Base-by-base conservation (phyloP, 2,797 vertebrate genomes). In the Leptatherina wallacei region DNA sequence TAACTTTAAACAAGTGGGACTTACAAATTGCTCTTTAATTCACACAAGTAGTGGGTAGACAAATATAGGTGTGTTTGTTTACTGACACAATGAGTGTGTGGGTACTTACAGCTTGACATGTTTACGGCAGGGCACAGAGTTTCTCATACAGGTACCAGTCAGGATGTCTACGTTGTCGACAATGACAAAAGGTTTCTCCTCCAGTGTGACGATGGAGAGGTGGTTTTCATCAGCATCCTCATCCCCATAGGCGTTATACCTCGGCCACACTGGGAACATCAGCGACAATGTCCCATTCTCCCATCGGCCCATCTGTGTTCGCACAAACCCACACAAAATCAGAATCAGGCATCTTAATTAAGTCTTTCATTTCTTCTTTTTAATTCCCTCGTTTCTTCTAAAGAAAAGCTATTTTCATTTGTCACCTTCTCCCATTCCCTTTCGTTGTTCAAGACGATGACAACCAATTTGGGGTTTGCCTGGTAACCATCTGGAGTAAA, bases 401-500 rank as follows among this genome's bases (percentile, higher is more conserved):
- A 33, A 52, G 58, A 73, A 71, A 47, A 16, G 18, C 16, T 27
- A 60, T 30, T 12, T 65, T 65, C 0, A 61, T 69, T 29, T 44
- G 64, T 88, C 93, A 97, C 98, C 98, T 99, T 98, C 55, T 99
- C 98, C 98, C 98, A 99, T 1, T 95, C 93, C 2, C 96, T 95
- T 16, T 97, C 95, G 6, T 95, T 96, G 87, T 99, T 98, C 71
- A 99, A 89, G 30, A 99, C 96, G 0, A 98, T 96, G 86, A 99
- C 97, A 83, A 97, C 96, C 88, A 99, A 91, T 87, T 96, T 96
- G 73, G 98, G 98, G 85, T 99, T 98, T 18, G 96, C 96, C 91
- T 99, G 98, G 84, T 99, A 99, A 60, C 98, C 98, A 63, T 99
- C 96, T 10, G 96, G 96, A 2, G 97, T 99, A 93, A 99, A 99